These are phyloP conservation scores for Macrotus californicus DNA, from an alignment of 2,113 vertebrate genomes.

Conservation along the genomic window DNA sequence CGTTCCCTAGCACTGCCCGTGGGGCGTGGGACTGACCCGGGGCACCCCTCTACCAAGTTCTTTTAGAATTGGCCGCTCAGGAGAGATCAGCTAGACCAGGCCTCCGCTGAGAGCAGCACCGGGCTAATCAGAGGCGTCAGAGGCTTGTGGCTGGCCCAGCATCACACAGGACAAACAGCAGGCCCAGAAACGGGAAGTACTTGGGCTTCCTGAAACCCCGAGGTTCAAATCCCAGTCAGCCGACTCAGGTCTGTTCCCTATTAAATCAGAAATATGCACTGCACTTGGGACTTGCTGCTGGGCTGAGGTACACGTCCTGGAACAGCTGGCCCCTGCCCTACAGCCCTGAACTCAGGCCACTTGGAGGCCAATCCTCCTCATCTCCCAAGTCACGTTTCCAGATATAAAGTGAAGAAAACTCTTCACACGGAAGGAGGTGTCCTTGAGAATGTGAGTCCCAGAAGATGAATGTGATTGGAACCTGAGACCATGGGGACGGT, in stretches of 20 bases:
- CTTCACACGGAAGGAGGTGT: background rate
- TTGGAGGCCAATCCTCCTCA: background rate
- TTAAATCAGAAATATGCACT: background rate
- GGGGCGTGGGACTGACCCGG: rapidly evolving
- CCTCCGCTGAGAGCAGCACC: background rate
- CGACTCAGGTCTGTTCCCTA: slow-evolving; percentile 12
- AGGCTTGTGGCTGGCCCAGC: background rate
- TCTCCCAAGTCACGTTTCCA: background rate
- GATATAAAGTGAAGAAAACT: background rate
- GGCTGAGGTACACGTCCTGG: background rate
- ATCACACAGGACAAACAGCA: background rate
- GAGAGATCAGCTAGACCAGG: background rate
- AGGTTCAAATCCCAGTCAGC: slow-evolving; percentile 38
- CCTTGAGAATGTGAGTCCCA: background rate
- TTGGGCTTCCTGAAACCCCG: slow-evolving; percentile 55
- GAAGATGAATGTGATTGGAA: background rate
- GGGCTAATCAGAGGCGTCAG: background rate
- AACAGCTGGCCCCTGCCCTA: background rate
- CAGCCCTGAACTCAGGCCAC: background rate
- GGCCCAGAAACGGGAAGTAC: slow-evolving; percentile 50
- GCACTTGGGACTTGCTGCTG: background rate
- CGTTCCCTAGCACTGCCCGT: background rate
- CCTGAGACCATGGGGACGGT: background rate
- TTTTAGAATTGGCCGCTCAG: background rate
- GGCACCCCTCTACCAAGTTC: background rate